Evolutionary conservation across 2,888 invertebrate species (phyloP).

Genomic region (Mystacides longicornis): DNA sequence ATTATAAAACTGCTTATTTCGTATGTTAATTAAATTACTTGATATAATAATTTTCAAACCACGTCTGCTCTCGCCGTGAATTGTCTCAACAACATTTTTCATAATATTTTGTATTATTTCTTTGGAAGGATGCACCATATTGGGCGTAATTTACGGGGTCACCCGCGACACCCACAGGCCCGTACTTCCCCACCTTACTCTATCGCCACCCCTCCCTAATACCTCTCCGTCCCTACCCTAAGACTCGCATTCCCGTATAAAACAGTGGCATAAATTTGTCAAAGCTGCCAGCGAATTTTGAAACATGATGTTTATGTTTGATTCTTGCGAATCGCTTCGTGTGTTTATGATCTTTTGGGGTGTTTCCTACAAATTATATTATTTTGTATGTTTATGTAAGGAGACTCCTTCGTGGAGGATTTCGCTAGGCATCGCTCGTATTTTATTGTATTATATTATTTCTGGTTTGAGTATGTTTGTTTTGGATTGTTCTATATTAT

Average conservation of each 20-base stretch:
- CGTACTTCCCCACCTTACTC: not conserved
- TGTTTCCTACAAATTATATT: too few species aligned
- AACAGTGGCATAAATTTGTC: conserved; percentile 27
- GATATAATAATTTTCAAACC: too few species aligned
- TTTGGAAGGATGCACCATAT: conserved; percentile 4
- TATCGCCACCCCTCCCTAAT: not conserved
- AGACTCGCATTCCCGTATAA: conserved; percentile 21
- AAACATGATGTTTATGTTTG: conserved; percentile 27
- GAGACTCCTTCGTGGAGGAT: too few species aligned
- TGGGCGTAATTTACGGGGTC: conserved; percentile 4
- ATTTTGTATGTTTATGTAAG: too few species aligned
- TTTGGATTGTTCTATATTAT: too few species aligned
- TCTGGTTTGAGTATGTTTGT: too few species aligned
- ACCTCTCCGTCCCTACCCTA: too few species aligned
- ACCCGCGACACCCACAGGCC: not conserved
- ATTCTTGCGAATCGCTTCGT: conserved; percentile 21
- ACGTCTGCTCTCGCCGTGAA: not conserved
- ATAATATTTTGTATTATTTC: conserved; percentile 2
- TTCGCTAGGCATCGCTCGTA: too few species aligned
- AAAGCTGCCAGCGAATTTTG: conserved; percentile 26
- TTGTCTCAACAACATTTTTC: not conserved
- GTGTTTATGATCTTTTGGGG: not conserved
- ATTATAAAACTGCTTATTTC: too few species aligned
- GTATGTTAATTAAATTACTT: too few species aligned
- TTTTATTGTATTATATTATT: too few species aligned